Base-by-base conservation (phyloP, 2,113 vertebrate species). In the Triplophysa siluroides region DNA sequence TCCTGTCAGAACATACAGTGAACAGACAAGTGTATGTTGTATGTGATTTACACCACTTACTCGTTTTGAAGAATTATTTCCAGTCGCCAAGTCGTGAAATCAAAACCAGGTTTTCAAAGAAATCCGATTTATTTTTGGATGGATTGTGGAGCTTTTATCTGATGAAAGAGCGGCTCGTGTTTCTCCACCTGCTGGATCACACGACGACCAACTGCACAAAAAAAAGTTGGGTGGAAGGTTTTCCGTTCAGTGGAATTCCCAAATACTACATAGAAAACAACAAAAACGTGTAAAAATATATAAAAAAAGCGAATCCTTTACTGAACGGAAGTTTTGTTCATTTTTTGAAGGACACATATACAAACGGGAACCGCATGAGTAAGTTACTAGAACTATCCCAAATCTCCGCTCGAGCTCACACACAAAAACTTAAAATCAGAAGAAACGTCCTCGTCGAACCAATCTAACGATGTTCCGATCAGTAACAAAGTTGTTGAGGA, bases 131-230 rank as follows among this genome's bases (percentile, higher is more conserved):
- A 58, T 41, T 61, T 24, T 23, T 16, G 14, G 6, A n/a, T 29
- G 33, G 38, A 47, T 23, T 63, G 70, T 41, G 56, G 5, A 19
- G 50, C 50, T 72, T 41, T 58, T 45, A n/a, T 21, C 54, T 23
- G 72, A 62, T 75, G 33, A 73, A 60, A 60, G 29, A 43, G 54
- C 70, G 71, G 71, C 73, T 75, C 58, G 58, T 47, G 73, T 75
- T 75, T 63, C 73, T 45, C 73, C 73, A 75, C 73, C 73, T 63
- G 73, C 73, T 50, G 73, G 73, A 75, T 63, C 73, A 75, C 73
- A 50, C 73, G 73, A 75, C 58, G 60, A 75, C 58, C 73, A 29
- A 19, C 73, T 19, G 58, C 58, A 47, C 19, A 0, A 45, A 45
- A 60, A 78, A 67, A 67, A 67, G 41, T 66, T 50, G 62, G 62